Evolutionary conservation across 1,140 invertebrate genomes (phyloP).

Genomic region (Antheraea mylitta): DNA sequence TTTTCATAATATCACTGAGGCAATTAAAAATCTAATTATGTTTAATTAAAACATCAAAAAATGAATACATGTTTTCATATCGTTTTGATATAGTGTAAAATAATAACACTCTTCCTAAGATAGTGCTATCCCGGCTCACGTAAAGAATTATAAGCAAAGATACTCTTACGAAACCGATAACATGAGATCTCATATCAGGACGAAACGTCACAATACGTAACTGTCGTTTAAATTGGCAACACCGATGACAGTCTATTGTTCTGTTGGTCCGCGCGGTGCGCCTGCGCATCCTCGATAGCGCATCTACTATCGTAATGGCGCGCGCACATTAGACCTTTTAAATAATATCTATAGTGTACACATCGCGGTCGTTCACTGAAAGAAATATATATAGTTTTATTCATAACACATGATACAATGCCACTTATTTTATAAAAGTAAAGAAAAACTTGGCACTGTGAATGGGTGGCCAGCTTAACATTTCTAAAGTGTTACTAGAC

Average conservation of each 20-base stretch:
- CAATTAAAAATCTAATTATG: no score
- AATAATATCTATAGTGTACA: constrained; percentile 4
- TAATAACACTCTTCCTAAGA: no score
- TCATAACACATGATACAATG: no score
- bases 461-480: no score
- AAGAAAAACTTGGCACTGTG: background rate
- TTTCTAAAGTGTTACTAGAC: no score
- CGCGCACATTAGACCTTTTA: background rate
- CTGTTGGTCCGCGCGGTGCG: background rate
- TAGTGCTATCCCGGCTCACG: background rate
- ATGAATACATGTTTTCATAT: no score
- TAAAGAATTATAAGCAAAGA: background rate
- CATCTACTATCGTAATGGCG: background rate
- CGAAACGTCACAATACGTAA: background rate
- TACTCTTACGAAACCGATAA: background rate
- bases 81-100: no score
- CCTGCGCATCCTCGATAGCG: background rate
- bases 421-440: no score
- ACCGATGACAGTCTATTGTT: constrained; percentile 3
- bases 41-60: no score
- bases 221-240: background rate
- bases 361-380: background rate
- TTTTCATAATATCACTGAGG: no score
- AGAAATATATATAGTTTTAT: no score
- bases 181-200: background rate